These are phyloP conservation scores for Rhabdomys dilectus DNA, from an alignment of 2,113 vertebrate genomes.

Conservation along the genomic window DNA sequence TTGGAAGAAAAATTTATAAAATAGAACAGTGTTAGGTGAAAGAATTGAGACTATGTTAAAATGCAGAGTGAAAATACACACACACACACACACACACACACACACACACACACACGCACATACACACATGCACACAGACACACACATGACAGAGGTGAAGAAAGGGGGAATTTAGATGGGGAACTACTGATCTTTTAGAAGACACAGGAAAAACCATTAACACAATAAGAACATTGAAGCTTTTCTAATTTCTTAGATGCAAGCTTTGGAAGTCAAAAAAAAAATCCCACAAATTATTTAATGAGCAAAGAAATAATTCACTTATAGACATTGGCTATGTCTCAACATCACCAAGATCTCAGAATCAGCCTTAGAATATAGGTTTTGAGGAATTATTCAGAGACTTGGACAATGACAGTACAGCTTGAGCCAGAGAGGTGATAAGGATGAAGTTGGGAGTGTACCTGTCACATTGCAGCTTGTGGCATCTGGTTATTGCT, in stretches of 20 bases:
- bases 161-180: neutral
- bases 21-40: neutral
- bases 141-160: neutral
- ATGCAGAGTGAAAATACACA: neutral
- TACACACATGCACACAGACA: neutral
- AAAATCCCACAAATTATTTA: neutral
- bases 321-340: neutral
- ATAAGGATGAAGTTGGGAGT: fast-evolving
- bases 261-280: neutral
- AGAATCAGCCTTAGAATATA: neutral
- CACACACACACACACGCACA: neutral
- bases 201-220: neutral
- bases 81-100: too few species aligned
- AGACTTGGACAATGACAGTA: fast-evolving
- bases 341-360: neutral
- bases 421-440: neutral
- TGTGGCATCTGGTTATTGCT: fast-evolving
- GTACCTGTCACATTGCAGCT: fast-evolving
- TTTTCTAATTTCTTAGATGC: neutral
- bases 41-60: neutral
- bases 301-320: neutral
- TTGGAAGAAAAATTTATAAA: neutral
- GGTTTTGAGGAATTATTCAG: neutral
- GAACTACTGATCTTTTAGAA: neutral
- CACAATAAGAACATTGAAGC: neutral